Conservation (phyloP, 1,140 invertebrate species). For the Copidosoma floridanum region DNA sequence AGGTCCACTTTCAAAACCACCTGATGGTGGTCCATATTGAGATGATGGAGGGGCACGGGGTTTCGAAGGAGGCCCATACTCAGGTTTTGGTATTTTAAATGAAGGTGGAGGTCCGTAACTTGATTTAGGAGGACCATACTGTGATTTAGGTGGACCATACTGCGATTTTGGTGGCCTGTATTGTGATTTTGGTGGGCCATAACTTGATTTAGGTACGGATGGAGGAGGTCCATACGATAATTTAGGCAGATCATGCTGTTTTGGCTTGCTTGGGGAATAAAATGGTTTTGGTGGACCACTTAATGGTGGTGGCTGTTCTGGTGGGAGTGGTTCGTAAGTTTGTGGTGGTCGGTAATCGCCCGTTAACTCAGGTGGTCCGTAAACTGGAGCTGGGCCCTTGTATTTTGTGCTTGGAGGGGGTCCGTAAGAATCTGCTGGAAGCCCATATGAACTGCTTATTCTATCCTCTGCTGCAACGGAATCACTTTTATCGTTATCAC, state of each 20-base stretch:
- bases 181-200: slow-evolving; percentile 27
- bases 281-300: slow-evolving; percentile 42
- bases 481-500: slow-evolving; percentile 32
- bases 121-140: slow-evolving; percentile 5
- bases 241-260: slow-evolving; percentile 52
- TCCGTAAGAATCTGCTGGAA: slow-evolving; percentile 43
- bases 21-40: slow-evolving; percentile 37
- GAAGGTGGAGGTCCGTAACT: slow-evolving; percentile 54
- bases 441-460: slow-evolving; percentile 50
- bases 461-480: slow-evolving; percentile 43
- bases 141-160: slow-evolving; percentile 54
- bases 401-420: slow-evolving; percentile 36
- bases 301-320: slow-evolving; percentile 48
- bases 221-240: slow-evolving; percentile 49
- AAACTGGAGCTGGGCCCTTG: slow-evolving; percentile 48
- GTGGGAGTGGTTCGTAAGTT: slow-evolving; percentile 46
- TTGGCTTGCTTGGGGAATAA: slow-evolving; percentile 41
- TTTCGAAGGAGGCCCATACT: slow-evolving; percentile 44
- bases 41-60: slow-evolving; percentile 52
- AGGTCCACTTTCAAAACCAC: slow-evolving; percentile 38
- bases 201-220: slow-evolving; percentile 43
- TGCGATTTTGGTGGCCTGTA: slow-evolving; percentile 53
- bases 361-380: slow-evolving; percentile 49
- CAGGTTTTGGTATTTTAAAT: slow-evolving; percentile 39
- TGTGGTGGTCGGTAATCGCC: slow-evolving; percentile 50